Base-by-base conservation (phyloP, 2,113 vertebrate genomes). In the Mystacornis crossleyi region DNA sequence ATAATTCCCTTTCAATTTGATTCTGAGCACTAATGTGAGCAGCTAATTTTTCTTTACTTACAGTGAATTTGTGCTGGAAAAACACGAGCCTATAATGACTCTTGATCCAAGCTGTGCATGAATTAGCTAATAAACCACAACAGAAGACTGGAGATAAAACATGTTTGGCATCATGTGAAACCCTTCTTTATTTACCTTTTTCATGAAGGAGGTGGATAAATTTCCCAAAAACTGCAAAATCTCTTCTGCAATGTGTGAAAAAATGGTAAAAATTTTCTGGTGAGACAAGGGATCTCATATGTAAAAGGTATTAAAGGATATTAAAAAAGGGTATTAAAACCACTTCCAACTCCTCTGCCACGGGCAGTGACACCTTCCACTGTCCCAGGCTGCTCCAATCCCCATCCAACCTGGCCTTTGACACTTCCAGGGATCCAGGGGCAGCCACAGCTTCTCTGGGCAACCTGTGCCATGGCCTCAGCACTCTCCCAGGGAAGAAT, bases 381-480 rank as follows among this genome's bases (percentile, higher is more conserved):
- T 1, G 0, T 8, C 26, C 36, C 23, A 51, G 51, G 18, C 0
- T 65, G 33, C 3, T 51, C 51, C 26, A 51, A 81, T 12, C 12
- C 33, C 43, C 0, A 0, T 72, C 43, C 51, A 81, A 0, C 31
- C 23, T 36, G 17, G 8, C 15, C 15, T 38, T 33, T 43, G 15
- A 2, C 51, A 89, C 18, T 81, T 10, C 21, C 67, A 89, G 18
- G 23, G 51, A 51, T 73, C 29, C 58, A 65, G 33, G 26, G 21
- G 14, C 75, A 89, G 26, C 67, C 33, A 43, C 51, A 81, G 33
- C 18, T 81, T 1, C 58, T 73, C 36, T 66, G 51, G 36, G 21
- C 10, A 57, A 2, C 29, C 25, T 72, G 6, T 65, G 25, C 50
- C 58, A 71, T 6, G 17, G 20, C 14, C 8, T 43, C 0, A 0